Conservation (phyloP, 2,113 vertebrate genomes). For the Numida meleagris region DNA sequence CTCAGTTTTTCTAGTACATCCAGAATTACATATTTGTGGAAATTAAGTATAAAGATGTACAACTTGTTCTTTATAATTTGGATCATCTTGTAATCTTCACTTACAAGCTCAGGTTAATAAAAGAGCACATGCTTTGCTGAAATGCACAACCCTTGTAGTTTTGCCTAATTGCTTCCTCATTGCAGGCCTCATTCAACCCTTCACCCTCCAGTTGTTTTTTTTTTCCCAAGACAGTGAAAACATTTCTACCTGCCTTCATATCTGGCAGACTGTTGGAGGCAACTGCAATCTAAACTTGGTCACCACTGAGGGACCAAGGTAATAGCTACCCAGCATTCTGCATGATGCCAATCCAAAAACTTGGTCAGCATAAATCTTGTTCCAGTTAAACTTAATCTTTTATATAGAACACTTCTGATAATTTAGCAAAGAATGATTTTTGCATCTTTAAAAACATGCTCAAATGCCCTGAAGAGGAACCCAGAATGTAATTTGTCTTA, state of each 20-base stretch:
- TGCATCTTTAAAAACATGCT: conserved; percentile 5
- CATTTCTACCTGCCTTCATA: background rate
- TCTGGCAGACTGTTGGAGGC: background rate
- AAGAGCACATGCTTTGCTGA: conserved; percentile 26
- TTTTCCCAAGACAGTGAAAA: conserved; percentile 23
- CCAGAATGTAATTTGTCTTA: background rate
- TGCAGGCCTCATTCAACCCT: background rate
- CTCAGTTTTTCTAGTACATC: conserved; percentile 15
- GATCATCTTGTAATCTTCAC: background rate
- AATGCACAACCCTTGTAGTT: conserved; percentile 17
- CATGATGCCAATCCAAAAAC: background rate
- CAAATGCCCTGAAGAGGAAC: background rate
- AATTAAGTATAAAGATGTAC: conserved; percentile 39
- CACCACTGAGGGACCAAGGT: background rate
- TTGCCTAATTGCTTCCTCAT: conserved; percentile 14
- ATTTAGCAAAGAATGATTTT: conserved; percentile 1
- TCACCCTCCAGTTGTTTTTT: background rate
- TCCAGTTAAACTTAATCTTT: background rate
- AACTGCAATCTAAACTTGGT: conserved; percentile 28
- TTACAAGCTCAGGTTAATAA: conserved; percentile 29
- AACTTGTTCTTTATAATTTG: conserved; percentile 60
- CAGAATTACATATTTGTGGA: conserved; percentile 51
- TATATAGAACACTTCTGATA: background rate
- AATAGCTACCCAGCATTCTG: background rate
- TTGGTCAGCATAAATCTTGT: conserved; percentile 37